Evolutionary conservation across 2,888 invertebrate species (phyloP).

Genomic region (Blomia tropicalis): DNA sequence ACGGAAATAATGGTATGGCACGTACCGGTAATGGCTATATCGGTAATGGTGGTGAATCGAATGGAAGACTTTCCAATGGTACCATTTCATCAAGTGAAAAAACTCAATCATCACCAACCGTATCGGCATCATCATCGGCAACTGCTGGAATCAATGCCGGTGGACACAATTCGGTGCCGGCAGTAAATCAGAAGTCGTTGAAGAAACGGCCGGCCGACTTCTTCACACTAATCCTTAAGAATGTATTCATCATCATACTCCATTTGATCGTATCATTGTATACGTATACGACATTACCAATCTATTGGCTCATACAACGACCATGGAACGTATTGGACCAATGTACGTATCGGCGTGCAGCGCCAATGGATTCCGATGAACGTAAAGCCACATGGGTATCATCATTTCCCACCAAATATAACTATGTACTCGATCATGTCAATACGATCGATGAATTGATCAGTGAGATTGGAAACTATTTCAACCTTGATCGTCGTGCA

Average conservation of each 20-base stretch:
- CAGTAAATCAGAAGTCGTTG: not conserved
- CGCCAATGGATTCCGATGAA: slow-evolving; percentile 1
- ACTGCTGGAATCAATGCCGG: too few species aligned
- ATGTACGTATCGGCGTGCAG: not conserved
- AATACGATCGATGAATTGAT: not conserved
- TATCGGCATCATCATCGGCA: not conserved
- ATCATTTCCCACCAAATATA: not conserved
- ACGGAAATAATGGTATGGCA: too few species aligned
- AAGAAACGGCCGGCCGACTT: slow-evolving; percentile 9
- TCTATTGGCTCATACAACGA: not conserved
- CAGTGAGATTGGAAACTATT: not conserved
- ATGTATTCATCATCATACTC: not conserved
- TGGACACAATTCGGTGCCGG: too few species aligned
- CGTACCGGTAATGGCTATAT: not conserved
- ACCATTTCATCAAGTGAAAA: not conserved
- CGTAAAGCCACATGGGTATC: slow-evolving; percentile 21
- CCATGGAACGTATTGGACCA: not conserved
- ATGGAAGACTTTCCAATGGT: not conserved
- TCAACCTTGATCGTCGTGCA: not conserved
- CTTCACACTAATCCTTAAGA: not conserved
- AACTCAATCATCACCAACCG: not conserved
- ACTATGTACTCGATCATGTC: slow-evolving; percentile 3
- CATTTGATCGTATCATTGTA: not conserved
- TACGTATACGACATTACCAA: not conserved
- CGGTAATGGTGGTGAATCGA: not conserved